Conservation (phyloP, 2,113 vertebrate species). For the Chitala chitala region DNA sequence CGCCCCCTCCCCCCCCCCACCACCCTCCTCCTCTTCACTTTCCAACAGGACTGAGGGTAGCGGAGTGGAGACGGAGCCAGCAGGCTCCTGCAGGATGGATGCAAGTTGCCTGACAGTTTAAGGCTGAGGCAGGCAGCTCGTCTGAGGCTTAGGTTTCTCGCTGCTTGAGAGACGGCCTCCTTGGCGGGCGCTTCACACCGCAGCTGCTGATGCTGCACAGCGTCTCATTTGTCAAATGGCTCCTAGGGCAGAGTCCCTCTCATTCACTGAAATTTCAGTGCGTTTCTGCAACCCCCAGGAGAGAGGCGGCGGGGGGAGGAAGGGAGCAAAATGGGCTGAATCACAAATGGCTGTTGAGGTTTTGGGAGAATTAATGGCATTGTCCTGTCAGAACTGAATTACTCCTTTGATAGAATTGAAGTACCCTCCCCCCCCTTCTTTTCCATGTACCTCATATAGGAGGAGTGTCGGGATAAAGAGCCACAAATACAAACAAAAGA, state of each 20-base stretch:
- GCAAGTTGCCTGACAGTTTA: slow-evolving; percentile 63
- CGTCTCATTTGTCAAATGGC: slow-evolving; percentile 76
- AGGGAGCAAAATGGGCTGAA: slow-evolving; percentile 46
- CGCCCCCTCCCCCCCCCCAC: neutral
- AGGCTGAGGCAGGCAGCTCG: slow-evolving; percentile 50
- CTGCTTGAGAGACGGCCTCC: slow-evolving; percentile 55
- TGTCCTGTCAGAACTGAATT: slow-evolving; percentile 58
- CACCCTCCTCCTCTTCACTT: neutral
- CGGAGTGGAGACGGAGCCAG: slow-evolving; percentile 29
- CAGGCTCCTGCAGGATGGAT: slow-evolving; percentile 63
- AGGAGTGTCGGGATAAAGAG: too few relatives aligned
- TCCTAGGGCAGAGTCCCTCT: slow-evolving; percentile 67
- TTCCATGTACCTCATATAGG: slow-evolving; percentile 29
- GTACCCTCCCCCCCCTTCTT: slow-evolving; percentile 29
- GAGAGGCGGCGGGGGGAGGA: slow-evolving; percentile 55
- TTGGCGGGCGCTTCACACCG: slow-evolving; percentile 52
- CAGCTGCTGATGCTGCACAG: slow-evolving; percentile 58
- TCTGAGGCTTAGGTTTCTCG: slow-evolving; percentile 56
- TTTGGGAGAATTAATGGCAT: slow-evolving; percentile 59
- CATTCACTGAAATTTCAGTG: slow-evolving; percentile 73
- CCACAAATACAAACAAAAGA: neutral
- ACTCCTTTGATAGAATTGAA: slow-evolving; percentile 45
- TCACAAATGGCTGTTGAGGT: slow-evolving; percentile 53
- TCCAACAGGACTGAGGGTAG: slow-evolving; percentile 1
- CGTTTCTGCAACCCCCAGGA: slow-evolving; percentile 67